phyloP scores from a whole-genome alignment of 2,888 invertebrate species.

The Drosophila seclusa region DNA sequence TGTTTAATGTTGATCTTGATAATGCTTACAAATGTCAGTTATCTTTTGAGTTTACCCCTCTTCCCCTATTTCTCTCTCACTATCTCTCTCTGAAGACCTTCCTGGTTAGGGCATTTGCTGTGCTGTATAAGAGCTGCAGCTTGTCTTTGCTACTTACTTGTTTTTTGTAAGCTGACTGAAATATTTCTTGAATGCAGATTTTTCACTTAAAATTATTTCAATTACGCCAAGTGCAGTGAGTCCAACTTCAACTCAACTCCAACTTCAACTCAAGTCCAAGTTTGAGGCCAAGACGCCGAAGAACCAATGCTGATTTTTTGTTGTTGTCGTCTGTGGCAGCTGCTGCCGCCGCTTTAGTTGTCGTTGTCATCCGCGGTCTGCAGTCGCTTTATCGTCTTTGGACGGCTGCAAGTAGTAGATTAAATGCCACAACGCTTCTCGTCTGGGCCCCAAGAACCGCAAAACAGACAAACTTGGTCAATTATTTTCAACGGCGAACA shows the following conservation, averaged over 20 bases:
- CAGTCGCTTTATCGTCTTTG: constrained; percentile 22
- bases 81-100: neutral
- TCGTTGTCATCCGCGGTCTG: constrained; percentile 37
- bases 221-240: constrained; percentile 71
- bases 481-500: constrained; percentile 81
- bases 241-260: constrained; percentile 17
- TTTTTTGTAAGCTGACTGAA: constrained; percentile 59
- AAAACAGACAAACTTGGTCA: constrained; percentile 82
- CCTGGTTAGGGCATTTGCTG: constrained; percentile 37
- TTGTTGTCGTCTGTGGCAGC: constrained; percentile 61
- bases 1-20: constrained; percentile 3
- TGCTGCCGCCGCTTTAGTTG: constrained; percentile 59
- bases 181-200: constrained; percentile 79
- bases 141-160: constrained; percentile 27
- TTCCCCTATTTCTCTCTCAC: neutral
- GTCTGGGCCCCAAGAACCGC: constrained; percentile 59
- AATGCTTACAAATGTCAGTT: neutral
- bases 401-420: constrained; percentile 73
- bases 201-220: constrained; percentile 80
- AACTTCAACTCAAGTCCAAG: constrained; percentile 20
- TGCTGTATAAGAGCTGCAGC: constrained; percentile 7
- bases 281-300: constrained; percentile 10
- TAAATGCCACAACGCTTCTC: constrained; percentile 71
- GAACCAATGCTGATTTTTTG: constrained; percentile 26
- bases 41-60: neutral